Percentiles rank a stretch among this genome's conserved stretches.
Evolutionary conservation across 1,140 invertebrate genomes (phyloP).

Genomic region (Fopius arisanus): DNA sequence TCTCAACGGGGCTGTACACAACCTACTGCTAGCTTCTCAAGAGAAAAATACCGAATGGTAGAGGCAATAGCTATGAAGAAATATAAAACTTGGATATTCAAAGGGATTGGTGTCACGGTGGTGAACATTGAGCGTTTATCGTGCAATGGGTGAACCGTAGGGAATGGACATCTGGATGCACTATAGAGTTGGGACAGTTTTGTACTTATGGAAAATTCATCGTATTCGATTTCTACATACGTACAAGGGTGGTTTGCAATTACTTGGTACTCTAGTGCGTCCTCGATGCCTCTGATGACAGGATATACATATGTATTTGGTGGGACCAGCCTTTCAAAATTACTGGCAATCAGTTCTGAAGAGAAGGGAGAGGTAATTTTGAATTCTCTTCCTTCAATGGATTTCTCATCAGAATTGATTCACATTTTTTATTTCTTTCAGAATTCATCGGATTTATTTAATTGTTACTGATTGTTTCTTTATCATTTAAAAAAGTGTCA

Average conservation of each 20-base stretch:
- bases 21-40: background rate
- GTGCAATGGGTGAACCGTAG: conserved; percentile 28
- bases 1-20: background rate
- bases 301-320: background rate
- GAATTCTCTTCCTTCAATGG: background rate
- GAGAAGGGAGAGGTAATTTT: background rate
- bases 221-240: conserved; percentile 52
- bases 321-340: background rate
- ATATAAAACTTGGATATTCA: background rate
- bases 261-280: background rate
- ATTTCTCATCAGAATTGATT: too few relatives aligned
- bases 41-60: background rate
- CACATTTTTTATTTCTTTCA: background rate
- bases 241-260: conserved; percentile 8
- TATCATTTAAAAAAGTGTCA: background rate
- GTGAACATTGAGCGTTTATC: conserved; percentile 9
- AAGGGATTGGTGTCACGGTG: conserved; percentile 22
- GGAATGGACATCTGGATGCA: conserved; percentile 56
- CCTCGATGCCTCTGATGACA: background rate
- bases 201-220: conserved; percentile 61
- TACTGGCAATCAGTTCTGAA: background rate
- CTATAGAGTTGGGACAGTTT: conserved; percentile 50
- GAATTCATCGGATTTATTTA: background rate
- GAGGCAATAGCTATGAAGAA: background rate
- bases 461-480: background rate